Percentiles rank a stretch among this genome's conserved stretches.
These are phyloP conservation scores for Pterocles orientalis DNA, from an alignment of 2,113 vertebrate genomes.

Conservation along the genomic window DNA sequence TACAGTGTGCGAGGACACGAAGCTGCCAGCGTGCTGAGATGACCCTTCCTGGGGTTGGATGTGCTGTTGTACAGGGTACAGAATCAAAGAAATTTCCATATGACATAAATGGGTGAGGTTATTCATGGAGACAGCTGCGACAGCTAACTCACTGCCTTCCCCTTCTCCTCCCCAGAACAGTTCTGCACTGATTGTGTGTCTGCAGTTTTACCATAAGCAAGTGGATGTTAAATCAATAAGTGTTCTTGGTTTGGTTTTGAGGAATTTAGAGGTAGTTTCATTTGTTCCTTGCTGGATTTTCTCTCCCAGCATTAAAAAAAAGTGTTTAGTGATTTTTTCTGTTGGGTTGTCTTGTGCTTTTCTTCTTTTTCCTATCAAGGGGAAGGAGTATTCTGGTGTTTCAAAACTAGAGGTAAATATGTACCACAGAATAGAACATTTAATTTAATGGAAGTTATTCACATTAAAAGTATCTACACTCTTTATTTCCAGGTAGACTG, in stretches of 20 bases:
- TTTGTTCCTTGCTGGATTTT: not conserved
- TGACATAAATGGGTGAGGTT: not conserved
- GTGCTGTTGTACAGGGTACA: not conserved
- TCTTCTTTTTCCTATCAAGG: not conserved
- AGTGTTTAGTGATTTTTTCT: not conserved
- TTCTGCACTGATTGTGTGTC: not conserved
- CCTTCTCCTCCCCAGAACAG: not conserved
- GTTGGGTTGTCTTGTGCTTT: not conserved
- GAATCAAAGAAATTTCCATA: not conserved
- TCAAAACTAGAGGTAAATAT: not conserved
- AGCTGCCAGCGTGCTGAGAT: not conserved
- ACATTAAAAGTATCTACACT: not conserved
- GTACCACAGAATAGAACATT: not conserved
- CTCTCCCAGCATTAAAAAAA: not conserved
- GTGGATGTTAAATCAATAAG: not conserved
- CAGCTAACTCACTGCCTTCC: not conserved
- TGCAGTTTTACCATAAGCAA: not conserved
- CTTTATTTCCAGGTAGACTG: conserved; percentile 79
- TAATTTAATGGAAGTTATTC: not conserved
- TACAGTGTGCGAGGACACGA: not conserved
- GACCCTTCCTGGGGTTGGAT: not conserved
- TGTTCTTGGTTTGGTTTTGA: not conserved
- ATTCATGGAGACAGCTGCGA: not conserved
- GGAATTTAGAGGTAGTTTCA: not conserved
- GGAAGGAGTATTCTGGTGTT: not conserved